A percentile compares a stretch with the other conserved stretches of the same genome.
Conservation (phyloP, 2,888 invertebrate genomes). For the Melanostoma mellinum region DNA sequence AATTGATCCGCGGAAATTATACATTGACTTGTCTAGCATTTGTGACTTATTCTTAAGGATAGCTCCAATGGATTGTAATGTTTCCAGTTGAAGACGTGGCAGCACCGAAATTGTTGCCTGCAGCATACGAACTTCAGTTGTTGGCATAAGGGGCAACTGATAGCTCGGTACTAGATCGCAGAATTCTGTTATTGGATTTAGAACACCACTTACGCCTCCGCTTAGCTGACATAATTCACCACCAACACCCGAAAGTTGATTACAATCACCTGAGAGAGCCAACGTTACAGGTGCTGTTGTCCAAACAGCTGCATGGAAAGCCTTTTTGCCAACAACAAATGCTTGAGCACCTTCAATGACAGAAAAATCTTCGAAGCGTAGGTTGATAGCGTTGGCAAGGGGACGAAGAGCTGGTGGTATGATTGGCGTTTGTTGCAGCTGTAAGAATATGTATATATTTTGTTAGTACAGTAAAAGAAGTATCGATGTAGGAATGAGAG, state of each 20-base stretch:
- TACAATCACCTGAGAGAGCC: conserved; percentile 85
- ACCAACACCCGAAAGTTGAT: conserved; percentile 83
- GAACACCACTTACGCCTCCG: conserved; percentile 87
- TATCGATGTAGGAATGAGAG: too few species aligned
- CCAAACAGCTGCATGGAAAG: conserved; percentile 91
- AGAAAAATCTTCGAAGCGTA: conserved; percentile 89
- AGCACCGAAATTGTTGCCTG: conserved; percentile 91
- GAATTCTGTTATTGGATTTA: conserved; percentile 91
- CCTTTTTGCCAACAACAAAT: conserved; percentile 86
- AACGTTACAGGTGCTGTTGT: conserved; percentile 87
- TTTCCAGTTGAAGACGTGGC: conserved; percentile 89
- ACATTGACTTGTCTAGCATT: conserved; percentile 80
- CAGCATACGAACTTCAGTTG: conserved; percentile 85
- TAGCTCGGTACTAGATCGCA: conserved; percentile 89
- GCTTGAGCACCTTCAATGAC: conserved; percentile 83
- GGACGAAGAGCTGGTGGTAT: conserved; percentile 88
- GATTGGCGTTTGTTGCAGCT: conserved; percentile 88
- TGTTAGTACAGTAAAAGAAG: not conserved
- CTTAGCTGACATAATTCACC: conserved; percentile 84
- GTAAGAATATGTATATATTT: conserved; percentile 62
- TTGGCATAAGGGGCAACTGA: conserved; percentile 84
- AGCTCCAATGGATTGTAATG: conserved; percentile 87
- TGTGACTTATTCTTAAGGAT: conserved; percentile 84
- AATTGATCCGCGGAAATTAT: conserved; percentile 82
- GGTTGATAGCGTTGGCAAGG: conserved; percentile 88